Evolutionary conservation across 2,888 invertebrate genomes (phyloP), one percentile per base, ranked within the genome.

Genomic region (Sclerodermus sp.): DNA sequence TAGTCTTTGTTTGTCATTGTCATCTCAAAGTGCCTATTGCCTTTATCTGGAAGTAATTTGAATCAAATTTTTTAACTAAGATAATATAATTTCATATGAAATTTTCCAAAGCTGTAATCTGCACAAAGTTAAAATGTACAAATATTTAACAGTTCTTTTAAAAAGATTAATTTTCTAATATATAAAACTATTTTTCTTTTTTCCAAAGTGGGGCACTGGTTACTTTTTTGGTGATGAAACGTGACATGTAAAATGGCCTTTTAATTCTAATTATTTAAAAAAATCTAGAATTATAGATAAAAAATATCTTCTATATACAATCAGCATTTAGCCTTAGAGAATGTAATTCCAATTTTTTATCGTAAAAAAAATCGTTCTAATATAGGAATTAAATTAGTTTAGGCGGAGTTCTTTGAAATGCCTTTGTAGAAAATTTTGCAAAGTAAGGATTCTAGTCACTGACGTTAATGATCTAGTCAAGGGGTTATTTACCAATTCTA

Each of bases 21-120:
- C 61, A 64, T 70, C 69, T 70, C 69, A 68, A 68, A 74, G 73
- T 74, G 71, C 68, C 71, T 74, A 71, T 65, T 73, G 71, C 66
- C 72, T 54, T 50, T 67, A 58, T 58, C 64, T 61, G 64, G 62
- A 59, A 66, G 62, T 66, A 62, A 59, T 61, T 49, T 42, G 15
- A 51, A 43, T 53, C 23, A 29, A 42, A 45, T 46, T 41, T 53
- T 40, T 23, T 23, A 23, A 23, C 8, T 5, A 23, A 5, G 8
- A 23, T 23, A 5, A 3, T 23, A 23, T 23, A 23, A 8, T 23
- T 5, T 23, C 8, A 3, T 5, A 23, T 23, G 4, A 23, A 8
- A 5, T 23, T 23, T 5, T 23, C 4, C 8, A 8, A 23, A 5
- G 23, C 23, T 23, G 23, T 23, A 23, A 3, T 5, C 3, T 23